phyloP scores from a whole-genome alignment of 2,797 vertebrate species.

The Anabacerthia variegaticeps region DNA sequence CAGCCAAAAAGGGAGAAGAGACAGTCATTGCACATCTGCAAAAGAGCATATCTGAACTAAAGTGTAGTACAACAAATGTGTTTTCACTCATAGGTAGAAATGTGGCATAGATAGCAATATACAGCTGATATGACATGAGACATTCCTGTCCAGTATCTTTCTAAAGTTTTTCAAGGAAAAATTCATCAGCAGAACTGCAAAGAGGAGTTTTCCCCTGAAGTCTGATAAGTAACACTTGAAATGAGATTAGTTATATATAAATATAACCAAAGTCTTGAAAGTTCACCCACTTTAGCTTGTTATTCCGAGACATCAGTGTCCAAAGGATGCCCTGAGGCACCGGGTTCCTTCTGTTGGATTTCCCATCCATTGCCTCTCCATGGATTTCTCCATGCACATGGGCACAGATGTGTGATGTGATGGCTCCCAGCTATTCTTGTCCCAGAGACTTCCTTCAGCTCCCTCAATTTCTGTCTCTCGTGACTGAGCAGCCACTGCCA shows the following conservation, averaged over 20 bases:
- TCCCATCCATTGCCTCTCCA: not conserved
- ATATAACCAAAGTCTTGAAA: not conserved
- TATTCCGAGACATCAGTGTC: not conserved
- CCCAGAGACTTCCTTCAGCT: not conserved
- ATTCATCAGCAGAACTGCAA: not conserved
- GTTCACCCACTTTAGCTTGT: not conserved
- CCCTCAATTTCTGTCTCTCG: not conserved
- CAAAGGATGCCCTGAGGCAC: not conserved
- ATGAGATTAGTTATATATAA: not conserved
- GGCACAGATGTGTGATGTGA: not conserved
- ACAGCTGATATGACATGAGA: not conserved
- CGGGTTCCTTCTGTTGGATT: not conserved
- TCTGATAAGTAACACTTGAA: not conserved
- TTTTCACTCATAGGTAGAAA: not conserved
- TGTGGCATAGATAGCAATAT: not conserved
- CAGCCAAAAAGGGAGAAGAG: not conserved
- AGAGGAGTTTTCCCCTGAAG: not conserved
- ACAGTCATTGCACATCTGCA: not conserved
- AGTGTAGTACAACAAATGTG: not conserved
- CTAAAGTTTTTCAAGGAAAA: not conserved
- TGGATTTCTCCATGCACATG: not conserved
- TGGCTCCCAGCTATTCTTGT: not conserved
- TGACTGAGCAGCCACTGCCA: not conserved
- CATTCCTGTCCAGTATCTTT: not conserved
- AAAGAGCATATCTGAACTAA: not conserved